Base-by-base conservation (phyloP, 2,113 vertebrate genomes). In the Pogona vitticeps region DNA sequence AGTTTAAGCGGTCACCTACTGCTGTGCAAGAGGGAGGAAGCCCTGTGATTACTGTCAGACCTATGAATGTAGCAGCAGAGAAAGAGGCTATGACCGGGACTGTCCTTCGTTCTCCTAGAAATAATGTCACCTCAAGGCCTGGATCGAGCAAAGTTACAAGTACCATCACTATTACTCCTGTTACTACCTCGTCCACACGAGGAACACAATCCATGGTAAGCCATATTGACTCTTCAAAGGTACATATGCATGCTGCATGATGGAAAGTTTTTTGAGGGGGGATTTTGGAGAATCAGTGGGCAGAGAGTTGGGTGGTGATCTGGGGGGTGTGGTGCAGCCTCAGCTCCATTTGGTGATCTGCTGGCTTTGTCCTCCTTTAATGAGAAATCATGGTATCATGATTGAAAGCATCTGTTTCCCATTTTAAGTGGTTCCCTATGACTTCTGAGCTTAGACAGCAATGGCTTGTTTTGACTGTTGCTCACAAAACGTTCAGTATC, bases 151-250 rank as follows among this genome's bases (percentile, higher is more conserved):
- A 98, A 86, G 98, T 99, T 94, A 99, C 97, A 0, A 99, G 99
- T 92, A 98, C 98, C 77, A 98, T 99, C 90, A 99, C 97, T 8
- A 99, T 99, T 87, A 99, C 98, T 0, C 98, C 98, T 0, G 92
- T 97, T 88, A 97, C 97, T 59, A 96, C 97, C 0, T 96, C 97
- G 0, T 95, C 97, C 75, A 95, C 97, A 3, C 96, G 97, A 93
- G 97, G 97, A 76, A 97, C 97, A 1, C 97, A 97, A 63, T 97
- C 98, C 82, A 91, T 96, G 98, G 98, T 98, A 95, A 99, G 98
- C 94, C 76, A 23, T 0, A 0, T 14, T 38, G 26, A 28, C 2
- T 76, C 23, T 0, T 5, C 17, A 12, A 68, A 10, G 31, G 28
- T 26, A 68, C 28, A 31, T 31, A 13, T 26, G 28, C 26, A n/a